phyloP scores from a whole-genome alignment of 1,140 invertebrate species.

The Archegozetes longisetosus region DNA sequence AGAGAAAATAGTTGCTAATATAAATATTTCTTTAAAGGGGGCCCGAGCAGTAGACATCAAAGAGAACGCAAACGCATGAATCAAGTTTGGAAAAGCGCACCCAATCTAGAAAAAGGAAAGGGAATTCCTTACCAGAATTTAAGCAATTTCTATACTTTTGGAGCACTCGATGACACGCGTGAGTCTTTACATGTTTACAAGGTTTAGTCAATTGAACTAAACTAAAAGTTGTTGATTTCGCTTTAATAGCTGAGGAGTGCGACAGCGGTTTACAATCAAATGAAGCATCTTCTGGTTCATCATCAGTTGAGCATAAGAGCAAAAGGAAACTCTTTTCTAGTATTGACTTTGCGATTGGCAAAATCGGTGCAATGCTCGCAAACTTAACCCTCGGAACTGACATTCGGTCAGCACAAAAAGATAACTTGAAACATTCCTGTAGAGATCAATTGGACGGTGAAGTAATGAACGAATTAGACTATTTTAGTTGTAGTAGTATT shows the following conservation, averaged over 20 bases:
- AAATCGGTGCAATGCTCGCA: slow-evolving; percentile 73
- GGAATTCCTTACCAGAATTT: neutral
- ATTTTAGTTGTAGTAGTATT: slow-evolving; percentile 28
- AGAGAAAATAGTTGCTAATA: no score
- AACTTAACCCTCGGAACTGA: slow-evolving; percentile 77
- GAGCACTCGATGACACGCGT: neutral
- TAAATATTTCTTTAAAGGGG: no score
- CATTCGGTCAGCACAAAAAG: slow-evolving; percentile 61
- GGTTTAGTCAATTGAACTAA: no score
- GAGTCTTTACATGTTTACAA: no score
- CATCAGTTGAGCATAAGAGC: neutral
- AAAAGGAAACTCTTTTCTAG: neutral
- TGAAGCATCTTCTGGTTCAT: neutral
- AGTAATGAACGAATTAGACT: slow-evolving; percentile 25
- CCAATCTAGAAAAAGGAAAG: slow-evolving; percentile 27
- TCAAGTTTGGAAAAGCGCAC: slow-evolving; percentile 29
- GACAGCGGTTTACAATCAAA: neutral
- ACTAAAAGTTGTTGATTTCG: no score
- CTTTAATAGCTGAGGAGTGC: neutral
- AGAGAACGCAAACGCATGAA: slow-evolving; percentile 19
- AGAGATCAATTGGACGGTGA: slow-evolving; percentile 24
- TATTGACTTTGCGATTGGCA: slow-evolving; percentile 64
- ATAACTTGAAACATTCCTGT: slow-evolving; percentile 44
- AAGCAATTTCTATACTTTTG: neutral
- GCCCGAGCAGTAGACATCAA: slow-evolving; percentile 20